These are phyloP conservation scores for Athripsodes cinereus DNA, from an alignment of 2,888 invertebrate species.

Conservation along the genomic window DNA sequence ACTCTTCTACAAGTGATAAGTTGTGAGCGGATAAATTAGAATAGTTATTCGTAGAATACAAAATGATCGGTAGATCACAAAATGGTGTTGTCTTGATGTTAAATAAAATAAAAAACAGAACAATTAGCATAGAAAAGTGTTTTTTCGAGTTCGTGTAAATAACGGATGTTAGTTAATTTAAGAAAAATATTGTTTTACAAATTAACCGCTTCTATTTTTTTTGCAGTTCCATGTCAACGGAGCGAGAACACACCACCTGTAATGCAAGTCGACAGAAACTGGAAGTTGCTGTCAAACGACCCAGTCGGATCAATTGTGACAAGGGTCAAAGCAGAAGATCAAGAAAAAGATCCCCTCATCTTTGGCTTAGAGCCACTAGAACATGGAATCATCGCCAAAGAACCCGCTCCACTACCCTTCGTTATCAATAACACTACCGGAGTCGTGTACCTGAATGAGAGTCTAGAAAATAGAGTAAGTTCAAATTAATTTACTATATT, in stretches of 20 bases:
- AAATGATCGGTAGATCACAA: no score
- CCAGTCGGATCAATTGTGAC: slow-evolving; percentile 67
- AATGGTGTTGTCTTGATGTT: no score
- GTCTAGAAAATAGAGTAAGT: slow-evolving; percentile 68
- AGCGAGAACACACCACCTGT: slow-evolving; percentile 62
- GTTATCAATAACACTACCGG: slow-evolving; percentile 69
- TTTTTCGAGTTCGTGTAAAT: background rate
- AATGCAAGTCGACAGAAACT: slow-evolving; percentile 64
- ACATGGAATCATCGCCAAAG: slow-evolving; percentile 31
- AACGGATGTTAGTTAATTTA: background rate
- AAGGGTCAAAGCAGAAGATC: slow-evolving; percentile 60
- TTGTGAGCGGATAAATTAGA: no score
- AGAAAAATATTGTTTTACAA: background rate
- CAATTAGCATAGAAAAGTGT: background rate
- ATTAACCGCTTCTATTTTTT: slow-evolving; percentile 14
- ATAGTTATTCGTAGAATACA: no score
- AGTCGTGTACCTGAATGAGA: slow-evolving; percentile 72
- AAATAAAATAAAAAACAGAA: no score
- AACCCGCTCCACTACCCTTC: slow-evolving; percentile 59
- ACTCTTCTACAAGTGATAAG: no score
- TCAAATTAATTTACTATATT: no score
- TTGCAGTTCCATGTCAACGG: slow-evolving; percentile 45
- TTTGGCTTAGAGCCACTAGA: slow-evolving; percentile 64
- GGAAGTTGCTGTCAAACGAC: slow-evolving; percentile 67
- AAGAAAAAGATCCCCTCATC: slow-evolving; percentile 56